Evolutionary conservation across 1,140 invertebrate species (phyloP).

Genomic region (Tetragonula clypearis): DNA sequence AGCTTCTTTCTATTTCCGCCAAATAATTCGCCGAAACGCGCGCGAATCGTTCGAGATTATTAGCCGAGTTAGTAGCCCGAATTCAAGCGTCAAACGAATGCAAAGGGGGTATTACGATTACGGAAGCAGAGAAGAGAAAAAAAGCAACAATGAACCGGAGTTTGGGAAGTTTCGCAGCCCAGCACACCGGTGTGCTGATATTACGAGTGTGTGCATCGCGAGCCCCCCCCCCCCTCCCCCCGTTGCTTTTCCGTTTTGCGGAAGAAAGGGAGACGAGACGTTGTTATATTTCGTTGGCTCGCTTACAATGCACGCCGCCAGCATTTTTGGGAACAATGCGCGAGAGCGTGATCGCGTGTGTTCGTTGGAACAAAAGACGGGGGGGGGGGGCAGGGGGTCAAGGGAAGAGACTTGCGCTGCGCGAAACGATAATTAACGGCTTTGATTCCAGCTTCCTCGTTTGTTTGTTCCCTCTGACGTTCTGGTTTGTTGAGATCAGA

Average conservation of each 20-base stretch:
- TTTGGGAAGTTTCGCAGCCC: constrained; percentile 4
- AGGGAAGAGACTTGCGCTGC: constrained; percentile 27
- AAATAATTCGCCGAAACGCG: constrained; percentile 25
- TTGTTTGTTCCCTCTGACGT: constrained; percentile 11
- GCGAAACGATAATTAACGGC: constrained; percentile 33
- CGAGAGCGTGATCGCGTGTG: constrained; percentile 15
- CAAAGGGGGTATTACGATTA: background rate
- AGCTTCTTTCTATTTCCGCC: constrained; percentile 31
- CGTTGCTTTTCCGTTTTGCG: background rate
- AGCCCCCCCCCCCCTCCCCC: too few species aligned
- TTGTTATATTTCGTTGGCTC: constrained; percentile 33
- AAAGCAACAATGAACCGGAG: constrained; percentile 3
- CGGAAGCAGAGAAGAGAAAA: background rate
- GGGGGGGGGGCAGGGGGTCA: background rate
- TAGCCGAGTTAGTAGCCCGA: background rate
- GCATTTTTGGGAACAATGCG: constrained; percentile 34
- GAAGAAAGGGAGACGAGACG: background rate
- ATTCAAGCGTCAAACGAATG: background rate
- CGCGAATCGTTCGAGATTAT: background rate
- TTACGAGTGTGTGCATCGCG: background rate
- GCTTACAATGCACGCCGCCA: constrained; percentile 10
- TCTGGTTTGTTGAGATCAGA: constrained; percentile 16
- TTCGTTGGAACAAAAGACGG: constrained; percentile 15
- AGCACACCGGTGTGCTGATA: background rate
- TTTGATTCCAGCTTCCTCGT: constrained; percentile 29